These are phyloP conservation scores for Amorpha juglandis DNA, from an alignment of 2,888 invertebrate genomes.

Conservation along the genomic window DNA sequence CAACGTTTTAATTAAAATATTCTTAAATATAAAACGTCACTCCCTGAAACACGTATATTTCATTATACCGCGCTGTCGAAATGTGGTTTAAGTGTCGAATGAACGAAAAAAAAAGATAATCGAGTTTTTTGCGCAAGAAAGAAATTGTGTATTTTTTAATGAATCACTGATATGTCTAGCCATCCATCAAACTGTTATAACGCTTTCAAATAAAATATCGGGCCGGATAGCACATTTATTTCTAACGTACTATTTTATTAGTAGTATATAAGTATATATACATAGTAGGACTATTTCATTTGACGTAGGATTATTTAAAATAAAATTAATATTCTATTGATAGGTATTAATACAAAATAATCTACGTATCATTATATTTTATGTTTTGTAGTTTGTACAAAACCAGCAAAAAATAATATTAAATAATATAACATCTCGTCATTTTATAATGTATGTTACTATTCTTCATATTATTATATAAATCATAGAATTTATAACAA, in stretches of 20 bases:
- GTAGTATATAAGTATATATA: too few species aligned
- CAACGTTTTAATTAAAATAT: background rate
- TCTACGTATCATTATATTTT: too few species aligned
- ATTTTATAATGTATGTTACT: too few species aligned
- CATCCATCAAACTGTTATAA: slow-evolving; percentile 25
- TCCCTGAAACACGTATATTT: background rate
- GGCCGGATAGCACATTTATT: slow-evolving; percentile 31
- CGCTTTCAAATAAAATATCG: slow-evolving; percentile 34
- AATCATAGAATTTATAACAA: too few species aligned
- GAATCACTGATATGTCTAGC: slow-evolving; percentile 13
- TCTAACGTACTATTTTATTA: slow-evolving; percentile 39
- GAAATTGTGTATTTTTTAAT: slow-evolving; percentile 2
- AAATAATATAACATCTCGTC: too few species aligned
- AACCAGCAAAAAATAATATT: too few species aligned
- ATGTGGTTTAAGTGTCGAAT: background rate
- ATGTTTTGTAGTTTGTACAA: too few species aligned
- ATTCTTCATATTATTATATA: too few species aligned
- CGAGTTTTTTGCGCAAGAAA: slow-evolving; percentile 1
- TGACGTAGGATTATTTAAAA: slow-evolving; percentile 30
- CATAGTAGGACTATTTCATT: too few species aligned
- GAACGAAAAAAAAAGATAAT: slow-evolving; percentile 10
- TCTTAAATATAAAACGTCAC: background rate
- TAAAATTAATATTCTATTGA: background rate
- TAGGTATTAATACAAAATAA: too few species aligned
- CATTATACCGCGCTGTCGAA: slow-evolving; percentile 1